Evolutionary conservation across 2,888 invertebrate genomes (phyloP).

Genomic region (Diploptera punctata): DNA sequence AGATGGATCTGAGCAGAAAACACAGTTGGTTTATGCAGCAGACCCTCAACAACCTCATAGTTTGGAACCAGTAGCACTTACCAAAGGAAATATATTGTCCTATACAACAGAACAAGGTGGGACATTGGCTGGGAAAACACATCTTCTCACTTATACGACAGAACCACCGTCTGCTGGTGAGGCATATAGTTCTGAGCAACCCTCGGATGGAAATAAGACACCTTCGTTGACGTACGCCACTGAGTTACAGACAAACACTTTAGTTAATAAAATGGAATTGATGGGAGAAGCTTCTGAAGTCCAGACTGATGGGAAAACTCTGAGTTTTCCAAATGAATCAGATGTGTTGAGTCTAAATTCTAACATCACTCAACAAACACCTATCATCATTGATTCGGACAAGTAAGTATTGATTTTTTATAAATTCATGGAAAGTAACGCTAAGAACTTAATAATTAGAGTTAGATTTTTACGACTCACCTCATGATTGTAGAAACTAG

Average conservation of each 20-base stretch:
- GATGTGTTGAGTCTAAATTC: background rate
- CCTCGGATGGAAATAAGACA: background rate
- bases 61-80: slow-evolving; percentile 19
- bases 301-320: background rate
- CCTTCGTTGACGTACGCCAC: background rate
- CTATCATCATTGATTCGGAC: background rate
- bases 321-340: background rate
- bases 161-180: background rate
- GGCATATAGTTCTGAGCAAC: slow-evolving; percentile 7
- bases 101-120: slow-evolving; percentile 12
- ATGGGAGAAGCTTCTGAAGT: background rate
- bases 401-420: slow-evolving; percentile 22
- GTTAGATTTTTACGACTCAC: too few relatives aligned
- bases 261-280: too few relatives aligned
- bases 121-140: background rate
- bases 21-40: slow-evolving; percentile 17
- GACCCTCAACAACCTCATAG: slow-evolving; percentile 2
- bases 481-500: too few relatives aligned
- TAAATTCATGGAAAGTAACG: too few relatives aligned
- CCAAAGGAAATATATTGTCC: slow-evolving; percentile 7
- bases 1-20: slow-evolving; percentile 22
- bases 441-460: too few relatives aligned
- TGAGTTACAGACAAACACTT: background rate
- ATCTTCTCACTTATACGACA: slow-evolving; percentile 7
- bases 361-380: background rate